Evolutionary conservation across 2,888 invertebrate species (phyloP).

Genomic region (Pristionchus arcanus): DNA sequence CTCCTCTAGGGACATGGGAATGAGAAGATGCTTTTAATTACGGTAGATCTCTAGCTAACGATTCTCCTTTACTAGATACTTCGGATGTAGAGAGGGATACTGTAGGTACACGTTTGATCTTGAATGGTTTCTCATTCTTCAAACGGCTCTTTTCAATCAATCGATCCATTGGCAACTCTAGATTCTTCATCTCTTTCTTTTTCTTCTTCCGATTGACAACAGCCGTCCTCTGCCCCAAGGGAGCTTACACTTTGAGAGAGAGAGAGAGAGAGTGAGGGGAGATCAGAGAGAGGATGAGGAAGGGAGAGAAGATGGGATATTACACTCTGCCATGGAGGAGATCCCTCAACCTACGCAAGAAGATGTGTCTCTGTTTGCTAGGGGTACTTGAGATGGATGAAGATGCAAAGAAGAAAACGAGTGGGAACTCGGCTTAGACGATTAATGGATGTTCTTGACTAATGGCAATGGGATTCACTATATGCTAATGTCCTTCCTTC

Average conservation of each 20-base stretch:
- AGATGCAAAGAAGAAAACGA: not conserved
- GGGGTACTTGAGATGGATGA: slow-evolving; percentile 29
- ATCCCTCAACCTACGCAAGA: slow-evolving; percentile 53
- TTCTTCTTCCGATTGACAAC: slow-evolving; percentile 40
- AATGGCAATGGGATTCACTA: not conserved
- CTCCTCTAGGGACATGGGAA: not conserved
- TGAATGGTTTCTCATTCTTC: not conserved
- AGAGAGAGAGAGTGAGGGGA: not conserved
- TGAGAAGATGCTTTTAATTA: not conserved
- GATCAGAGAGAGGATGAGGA: slow-evolving; percentile 19
- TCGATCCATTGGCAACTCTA: not conserved
- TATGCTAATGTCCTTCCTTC: not conserved
- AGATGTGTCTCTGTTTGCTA: slow-evolving; percentile 41
- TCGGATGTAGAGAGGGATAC: not conserved
- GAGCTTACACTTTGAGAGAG: slow-evolving; percentile 23
- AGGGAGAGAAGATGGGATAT: slow-evolving; percentile 47
- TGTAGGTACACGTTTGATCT: not conserved
- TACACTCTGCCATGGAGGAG: slow-evolving; percentile 52
- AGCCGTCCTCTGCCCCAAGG: slow-evolving; percentile 44
- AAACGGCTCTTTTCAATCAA: not conserved
- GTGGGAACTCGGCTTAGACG: not conserved
- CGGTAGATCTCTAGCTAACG: slow-evolving; percentile 1
- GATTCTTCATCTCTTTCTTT: slow-evolving; percentile 16
- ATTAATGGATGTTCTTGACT: not conserved
- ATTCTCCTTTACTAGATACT: not conserved